A percentile compares a stretch with the other conserved stretches of the same genome.
These are phyloP conservation scores for Yponomeuta plumbellus DNA, from an alignment of 2,888 invertebrate genomes.

Conservation along the genomic window DNA sequence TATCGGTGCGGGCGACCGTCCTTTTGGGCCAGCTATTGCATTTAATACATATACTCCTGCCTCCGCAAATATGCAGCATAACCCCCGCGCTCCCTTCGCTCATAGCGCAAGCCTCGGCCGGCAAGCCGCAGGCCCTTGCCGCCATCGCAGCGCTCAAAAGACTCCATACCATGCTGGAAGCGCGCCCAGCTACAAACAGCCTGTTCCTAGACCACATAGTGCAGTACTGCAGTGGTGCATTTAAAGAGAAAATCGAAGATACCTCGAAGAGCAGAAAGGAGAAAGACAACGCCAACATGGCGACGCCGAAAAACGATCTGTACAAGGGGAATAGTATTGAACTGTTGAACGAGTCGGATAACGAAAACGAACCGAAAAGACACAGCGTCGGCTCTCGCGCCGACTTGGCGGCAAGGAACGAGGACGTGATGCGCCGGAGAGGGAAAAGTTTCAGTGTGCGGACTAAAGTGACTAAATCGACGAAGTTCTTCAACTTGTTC, in stretches of 20 bases:
- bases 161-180: slow-evolving; percentile 87
- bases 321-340: slow-evolving; percentile 58
- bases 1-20: slow-evolving; percentile 94
- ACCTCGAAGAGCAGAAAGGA: slow-evolving; percentile 56
- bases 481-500: slow-evolving; percentile 72
- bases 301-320: slow-evolving; percentile 39
- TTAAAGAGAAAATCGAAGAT: slow-evolving; percentile 47
- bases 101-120: slow-evolving; percentile 85
- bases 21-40: slow-evolving; percentile 92
- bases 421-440: slow-evolving; percentile 65
- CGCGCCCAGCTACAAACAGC: slow-evolving; percentile 88
- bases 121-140: slow-evolving; percentile 87
- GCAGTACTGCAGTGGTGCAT: slow-evolving; percentile 72
- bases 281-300: slow-evolving; percentile 59
- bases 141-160: slow-evolving; percentile 88
- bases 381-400: slow-evolving; percentile 66
- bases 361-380: slow-evolving; percentile 57
- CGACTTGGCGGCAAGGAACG: slow-evolving; percentile 61
- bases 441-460: slow-evolving; percentile 69
- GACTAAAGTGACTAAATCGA: slow-evolving; percentile 60
- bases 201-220: slow-evolving; percentile 88
- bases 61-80: slow-evolving; percentile 89
- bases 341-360: slow-evolving; percentile 60
- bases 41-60: slow-evolving; percentile 89
- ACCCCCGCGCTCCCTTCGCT: slow-evolving; percentile 90